phyloP scores from a whole-genome alignment of 2,797 vertebrate species.

The Pseudotriccus pelzelni region DNA sequence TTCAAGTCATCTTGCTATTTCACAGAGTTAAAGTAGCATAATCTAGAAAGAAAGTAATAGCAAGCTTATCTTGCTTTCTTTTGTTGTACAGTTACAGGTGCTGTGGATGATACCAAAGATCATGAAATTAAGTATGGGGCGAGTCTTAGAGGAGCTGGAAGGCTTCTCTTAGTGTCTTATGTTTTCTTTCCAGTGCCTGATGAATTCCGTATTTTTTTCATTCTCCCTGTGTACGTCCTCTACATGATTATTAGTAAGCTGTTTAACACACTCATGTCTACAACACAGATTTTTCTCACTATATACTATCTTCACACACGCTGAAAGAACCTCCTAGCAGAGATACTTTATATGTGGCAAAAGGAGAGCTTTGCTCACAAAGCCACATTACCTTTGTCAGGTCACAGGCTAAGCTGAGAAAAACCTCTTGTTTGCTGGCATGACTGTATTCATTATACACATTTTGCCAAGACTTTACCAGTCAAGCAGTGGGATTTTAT shows the following conservation, averaged over 20 bases:
- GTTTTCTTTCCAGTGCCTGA: not conserved
- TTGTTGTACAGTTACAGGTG: not conserved
- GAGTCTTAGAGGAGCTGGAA: not conserved
- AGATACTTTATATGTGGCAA: not conserved
- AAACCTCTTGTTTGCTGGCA: not conserved
- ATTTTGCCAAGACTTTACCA: not conserved
- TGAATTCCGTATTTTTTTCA: not conserved
- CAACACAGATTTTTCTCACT: not conserved
- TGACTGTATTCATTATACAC: not conserved
- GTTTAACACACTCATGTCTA: not conserved
- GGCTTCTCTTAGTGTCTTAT: not conserved
- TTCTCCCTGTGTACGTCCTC: not conserved
- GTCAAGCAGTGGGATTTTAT: not conserved
- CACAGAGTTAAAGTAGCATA: not conserved
- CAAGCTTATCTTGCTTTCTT: not conserved
- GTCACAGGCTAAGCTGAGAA: not conserved
- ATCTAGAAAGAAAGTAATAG: not conserved
- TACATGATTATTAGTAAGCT: not conserved
- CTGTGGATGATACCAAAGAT: not conserved
- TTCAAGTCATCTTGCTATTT: not conserved
- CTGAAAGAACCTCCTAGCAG: not conserved
- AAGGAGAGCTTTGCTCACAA: not conserved
- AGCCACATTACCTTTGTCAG: not conserved
- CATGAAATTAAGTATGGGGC: not conserved
- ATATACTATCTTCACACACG: rapidly evolving